Base-by-base conservation (phyloP, 2,113 vertebrate species). In the Zosterops lateralis region DNA sequence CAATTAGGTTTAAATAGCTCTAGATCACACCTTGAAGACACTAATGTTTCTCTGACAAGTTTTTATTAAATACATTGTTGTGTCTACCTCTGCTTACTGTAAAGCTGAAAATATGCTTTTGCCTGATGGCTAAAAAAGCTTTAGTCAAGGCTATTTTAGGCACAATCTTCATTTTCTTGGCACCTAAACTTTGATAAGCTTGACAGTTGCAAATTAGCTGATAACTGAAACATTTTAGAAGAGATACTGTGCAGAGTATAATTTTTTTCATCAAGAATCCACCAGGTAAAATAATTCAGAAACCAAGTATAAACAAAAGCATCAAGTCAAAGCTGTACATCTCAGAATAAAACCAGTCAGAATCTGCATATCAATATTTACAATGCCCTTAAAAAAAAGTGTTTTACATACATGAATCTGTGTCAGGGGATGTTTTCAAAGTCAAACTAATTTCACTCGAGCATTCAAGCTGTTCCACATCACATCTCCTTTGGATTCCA, bases 231-330 rank as follows among this genome's bases (percentile, higher is more conserved):
- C 19, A 58, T 62, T 85, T 87, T 25, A 18, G 48, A 76, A 72
- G 3, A 94, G 84, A 70, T 20, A 20, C 34, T 31, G 12, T 54
- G 28, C 8, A 31, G 44, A 14, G 14, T 32, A 20, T 26, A 25
- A 14, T 29, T 73, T 78, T 97, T 7, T 98, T 98, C 97, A 98
- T 98, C 85, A 99, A 98, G 95, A 99, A 98, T 97, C 97, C 40
- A 77, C 12, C 19, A 50, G 32, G 40, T 76, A 88, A 94, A 50
- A n/a, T 60, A 70, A 78, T 56, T 72, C 61, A 81, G n/a, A 72
- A 60, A 38, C 7, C 45, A 62, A 18, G 25, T 28, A 31, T 28
- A 87, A 80, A 84, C 57, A 86, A 87, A 79, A 92, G 26, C 62
- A 70, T 60, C 34, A 26, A 48, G 72, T 77, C 50, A 90, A 83